Evolutionary conservation across 2,888 invertebrate genomes (phyloP), one percentile per base, ranked within the genome.

Genomic region (Cryptocephalus moraei): DNA sequence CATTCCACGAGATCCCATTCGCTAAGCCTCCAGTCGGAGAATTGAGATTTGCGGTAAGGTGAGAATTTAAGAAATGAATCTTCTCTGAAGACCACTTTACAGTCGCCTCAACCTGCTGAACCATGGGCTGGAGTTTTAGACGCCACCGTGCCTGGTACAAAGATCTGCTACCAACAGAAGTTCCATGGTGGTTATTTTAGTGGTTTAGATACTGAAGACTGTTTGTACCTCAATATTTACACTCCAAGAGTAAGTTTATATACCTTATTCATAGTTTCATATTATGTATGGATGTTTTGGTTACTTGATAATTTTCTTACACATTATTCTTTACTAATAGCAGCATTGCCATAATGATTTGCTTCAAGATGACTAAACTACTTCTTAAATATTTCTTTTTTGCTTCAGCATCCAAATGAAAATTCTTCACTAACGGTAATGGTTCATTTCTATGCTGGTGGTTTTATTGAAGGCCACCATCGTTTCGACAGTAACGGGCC

Each of bases 391-490:
- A n/a, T n/a, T n/a, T n/a, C n/a, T n/a, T n/a, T n/a, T n/a, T 22
- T 36, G 3, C 44, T 49, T 46, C 34, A 51, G 52, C 9, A 45
- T 31, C 50, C 49, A 33, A 33, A 48, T 9, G 38, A 41, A 13
- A 45, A 47, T 1, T 12, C 53, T 13, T 43, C 55, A 8, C 46
- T 69, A 42, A 68, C 72, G 11, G 71, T 72, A 0, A 58, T 72
- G 48, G 60, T 70, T 9, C 65, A 60, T 48, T 62, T 71, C 41
- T 69, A 71, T 50, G 69, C 70, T 2, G 72, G 72, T 8, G 68
- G 64, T 8, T 71, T 67, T 51, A 62, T 65, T 49, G 55, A 54
- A 22, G 70, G 71, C 1, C 47, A 56, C n/a, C 63, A 62, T 4
- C 41, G 39, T 36, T 49, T 49, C 11, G 52, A 62, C 13, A 41